Evolutionary conservation across 2,113 vertebrate species (phyloP).

Genomic region (Neodon shergylaensis): DNA sequence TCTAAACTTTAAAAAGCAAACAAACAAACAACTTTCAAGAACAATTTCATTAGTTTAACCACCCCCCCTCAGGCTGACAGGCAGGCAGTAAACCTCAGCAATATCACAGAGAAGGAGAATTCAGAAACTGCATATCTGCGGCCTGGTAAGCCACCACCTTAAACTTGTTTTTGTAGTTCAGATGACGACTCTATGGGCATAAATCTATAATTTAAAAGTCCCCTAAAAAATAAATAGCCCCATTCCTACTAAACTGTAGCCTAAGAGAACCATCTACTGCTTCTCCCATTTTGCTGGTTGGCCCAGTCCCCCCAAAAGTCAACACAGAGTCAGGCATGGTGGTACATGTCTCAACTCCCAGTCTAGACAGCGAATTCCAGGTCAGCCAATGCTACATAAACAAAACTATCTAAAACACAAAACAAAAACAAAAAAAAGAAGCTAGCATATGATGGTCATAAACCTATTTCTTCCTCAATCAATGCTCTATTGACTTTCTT

Average conservation of each 20-base stretch:
- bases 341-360: not conserved
- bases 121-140: not conserved
- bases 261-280: not conserved
- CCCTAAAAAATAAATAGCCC: not conserved
- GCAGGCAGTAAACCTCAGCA: not conserved
- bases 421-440: not conserved
- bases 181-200: not conserved
- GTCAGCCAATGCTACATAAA: not conserved
- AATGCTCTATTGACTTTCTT: not conserved
- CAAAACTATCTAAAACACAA: not conserved
- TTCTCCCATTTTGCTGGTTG: not conserved
- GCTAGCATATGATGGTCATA: not conserved
- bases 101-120: not conserved
- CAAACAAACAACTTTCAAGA: not conserved
- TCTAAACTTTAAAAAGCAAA: not conserved
- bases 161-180: constrained; percentile 8
- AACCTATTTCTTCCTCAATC: not conserved
- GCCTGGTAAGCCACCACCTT: not conserved
- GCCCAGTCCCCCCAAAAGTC: not conserved
- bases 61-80: too few species aligned
- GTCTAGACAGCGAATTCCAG: not conserved
- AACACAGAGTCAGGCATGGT: not conserved
- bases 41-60: not conserved
- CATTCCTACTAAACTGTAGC: not conserved
- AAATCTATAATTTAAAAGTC: not conserved